A percentile compares a stretch with the other conserved stretches of the same genome.
Evolutionary conservation across 1,140 invertebrate genomes (phyloP).

Genomic region (Heterodera schachtii): DNA sequence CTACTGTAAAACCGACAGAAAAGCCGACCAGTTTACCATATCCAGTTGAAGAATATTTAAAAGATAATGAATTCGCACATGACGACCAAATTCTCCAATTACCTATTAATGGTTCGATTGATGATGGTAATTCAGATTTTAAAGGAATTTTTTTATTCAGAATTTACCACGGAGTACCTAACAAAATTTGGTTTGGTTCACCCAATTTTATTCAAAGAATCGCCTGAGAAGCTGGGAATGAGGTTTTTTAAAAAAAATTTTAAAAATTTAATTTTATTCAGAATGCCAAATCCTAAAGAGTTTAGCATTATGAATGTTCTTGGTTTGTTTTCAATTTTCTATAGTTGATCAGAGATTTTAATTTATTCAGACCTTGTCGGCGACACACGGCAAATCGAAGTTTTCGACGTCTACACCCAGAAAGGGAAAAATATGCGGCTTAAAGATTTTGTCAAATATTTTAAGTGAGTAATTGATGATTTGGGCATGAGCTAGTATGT

Average conservation of each 20-base stretch:
- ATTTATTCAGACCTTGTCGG: slow-evolving; percentile 25
- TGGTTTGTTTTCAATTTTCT: not conserved
- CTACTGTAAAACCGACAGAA: not conserved
- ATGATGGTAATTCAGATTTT: no score
- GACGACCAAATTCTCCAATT: no score
- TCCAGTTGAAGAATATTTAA: not conserved
- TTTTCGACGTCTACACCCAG: slow-evolving; percentile 42
- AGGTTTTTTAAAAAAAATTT: slow-evolving; percentile 1
- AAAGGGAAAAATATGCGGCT: slow-evolving; percentile 36
- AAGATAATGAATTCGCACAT: no score
- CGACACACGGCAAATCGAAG: slow-evolving; percentile 34
- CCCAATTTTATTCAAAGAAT: slow-evolving; percentile 27
- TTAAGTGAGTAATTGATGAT: slow-evolving; percentile 16
- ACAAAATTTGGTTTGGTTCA: slow-evolving; percentile 18
- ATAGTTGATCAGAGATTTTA: not conserved
- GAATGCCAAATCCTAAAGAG: slow-evolving; percentile 19
- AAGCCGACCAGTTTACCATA: not conserved
- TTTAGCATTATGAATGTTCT: slow-evolving; percentile 36
- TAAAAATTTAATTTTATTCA: not conserved
- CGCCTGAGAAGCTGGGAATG: slow-evolving; percentile 33
- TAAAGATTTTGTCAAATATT: slow-evolving; percentile 40
- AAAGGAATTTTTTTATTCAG: slow-evolving; percentile 5
- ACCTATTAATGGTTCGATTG: no score
- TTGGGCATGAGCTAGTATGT: no score
- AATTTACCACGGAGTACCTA: slow-evolving; percentile 31